Evolutionary conservation across 1,140 invertebrate genomes (phyloP).

Genomic region (Zaprionus gabonicus): DNA sequence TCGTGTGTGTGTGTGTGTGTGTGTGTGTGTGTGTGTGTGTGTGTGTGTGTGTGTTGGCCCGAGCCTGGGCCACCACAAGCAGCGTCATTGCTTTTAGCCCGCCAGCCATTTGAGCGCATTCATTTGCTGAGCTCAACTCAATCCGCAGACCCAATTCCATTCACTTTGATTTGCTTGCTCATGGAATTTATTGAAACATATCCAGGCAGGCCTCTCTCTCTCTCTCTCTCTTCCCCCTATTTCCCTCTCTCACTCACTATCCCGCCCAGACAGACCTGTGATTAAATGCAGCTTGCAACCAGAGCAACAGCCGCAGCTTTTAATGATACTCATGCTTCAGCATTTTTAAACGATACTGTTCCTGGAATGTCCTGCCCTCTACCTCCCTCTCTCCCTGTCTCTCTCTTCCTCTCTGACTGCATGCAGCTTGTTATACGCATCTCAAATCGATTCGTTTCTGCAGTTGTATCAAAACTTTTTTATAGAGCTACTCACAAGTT

Average conservation of each 20-base stretch:
- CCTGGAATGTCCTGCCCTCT: slow-evolving; percentile 51
- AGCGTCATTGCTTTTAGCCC: slow-evolving; percentile 42
- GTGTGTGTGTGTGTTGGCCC: not conserved
- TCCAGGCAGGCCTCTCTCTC: slow-evolving; percentile 35
- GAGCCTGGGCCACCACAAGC: slow-evolving; percentile 34
- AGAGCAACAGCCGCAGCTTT: slow-evolving; percentile 34
- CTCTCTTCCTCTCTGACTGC: slow-evolving; percentile 32
- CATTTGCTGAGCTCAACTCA: slow-evolving; percentile 52
- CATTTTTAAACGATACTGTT: slow-evolving; percentile 68
- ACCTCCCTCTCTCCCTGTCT: not conserved
- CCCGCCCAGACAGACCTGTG: slow-evolving; percentile 44
- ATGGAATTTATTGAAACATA: slow-evolving; percentile 80
- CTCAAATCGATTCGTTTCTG: not conserved
- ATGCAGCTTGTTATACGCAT: slow-evolving; percentile 10
- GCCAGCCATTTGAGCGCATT: slow-evolving; percentile 71
- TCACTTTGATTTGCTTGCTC: slow-evolving; percentile 67
- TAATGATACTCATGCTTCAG: slow-evolving; percentile 60
- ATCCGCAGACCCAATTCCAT: slow-evolving; percentile 5
- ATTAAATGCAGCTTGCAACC: slow-evolving; percentile 61
- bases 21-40: not conserved
- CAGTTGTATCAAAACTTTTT: not conserved
- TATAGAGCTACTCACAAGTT: not conserved
- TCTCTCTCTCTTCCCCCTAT: not conserved
- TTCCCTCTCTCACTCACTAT: not conserved
- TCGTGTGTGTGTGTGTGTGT: not conserved